Conservation (phyloP, 1,140 invertebrate species). For the Oryzaephilus surinamensis region DNA sequence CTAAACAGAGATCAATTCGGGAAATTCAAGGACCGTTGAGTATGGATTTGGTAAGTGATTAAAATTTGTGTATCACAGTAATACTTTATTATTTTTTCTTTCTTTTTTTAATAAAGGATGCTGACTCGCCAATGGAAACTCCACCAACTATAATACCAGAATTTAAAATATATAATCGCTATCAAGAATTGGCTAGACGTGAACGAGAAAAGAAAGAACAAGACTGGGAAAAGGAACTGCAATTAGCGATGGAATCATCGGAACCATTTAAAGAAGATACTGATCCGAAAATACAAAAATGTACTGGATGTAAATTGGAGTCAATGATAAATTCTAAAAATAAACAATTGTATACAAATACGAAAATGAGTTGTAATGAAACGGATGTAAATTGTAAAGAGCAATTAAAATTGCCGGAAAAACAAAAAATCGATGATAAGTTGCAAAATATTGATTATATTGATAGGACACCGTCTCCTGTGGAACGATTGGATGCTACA, state of each 20-base stretch:
- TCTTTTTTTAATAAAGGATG: constrained; percentile 25
- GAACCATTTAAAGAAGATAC: constrained; percentile 17
- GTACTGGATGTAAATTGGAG: constrained; percentile 1
- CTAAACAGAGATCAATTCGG: constrained; percentile 57
- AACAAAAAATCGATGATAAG: constrained; percentile 8
- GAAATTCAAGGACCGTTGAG: constrained; percentile 30
- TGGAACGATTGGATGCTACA: constrained; percentile 12
- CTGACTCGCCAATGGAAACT: constrained; percentile 30
- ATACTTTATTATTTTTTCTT: constrained; percentile 2
- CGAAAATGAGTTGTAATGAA: neutral
- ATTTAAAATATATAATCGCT: constrained; percentile 62
- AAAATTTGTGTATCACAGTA: constrained; percentile 1
- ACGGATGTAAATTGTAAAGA: neutral
- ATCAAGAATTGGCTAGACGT: constrained; percentile 48
- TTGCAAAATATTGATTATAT: constrained; percentile 27
- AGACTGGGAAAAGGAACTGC: constrained; percentile 60
- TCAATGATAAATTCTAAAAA: constrained; percentile 4
- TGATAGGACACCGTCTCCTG: constrained; percentile 27
- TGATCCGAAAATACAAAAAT: constrained; percentile 2
- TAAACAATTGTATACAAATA: too few relatives aligned
- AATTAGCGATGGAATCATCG: constrained; percentile 48
- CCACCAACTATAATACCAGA: constrained; percentile 39
- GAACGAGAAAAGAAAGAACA: constrained; percentile 56
- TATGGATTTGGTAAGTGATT: constrained; percentile 26
- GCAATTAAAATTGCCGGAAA: constrained; percentile 7